Evolutionary conservation across 2,113 vertebrate genomes (phyloP).

Genomic region (Nerophis ophidion): DNA sequence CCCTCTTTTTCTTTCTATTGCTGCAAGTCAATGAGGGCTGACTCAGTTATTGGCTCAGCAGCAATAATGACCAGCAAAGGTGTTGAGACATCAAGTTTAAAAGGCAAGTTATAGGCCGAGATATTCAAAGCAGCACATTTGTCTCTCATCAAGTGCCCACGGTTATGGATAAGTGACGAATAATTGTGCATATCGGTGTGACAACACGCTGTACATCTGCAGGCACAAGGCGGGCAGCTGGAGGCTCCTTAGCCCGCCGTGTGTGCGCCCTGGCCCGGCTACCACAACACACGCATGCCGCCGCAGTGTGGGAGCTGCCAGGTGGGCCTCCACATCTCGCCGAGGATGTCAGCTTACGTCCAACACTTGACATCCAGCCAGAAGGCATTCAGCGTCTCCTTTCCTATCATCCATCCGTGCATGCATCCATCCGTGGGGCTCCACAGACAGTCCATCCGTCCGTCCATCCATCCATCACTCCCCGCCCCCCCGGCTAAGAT

Average conservation of each 20-base stretch:
- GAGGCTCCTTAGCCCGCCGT: neutral
- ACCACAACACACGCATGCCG: conserved; percentile 13
- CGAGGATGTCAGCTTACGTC: conserved; percentile 31
- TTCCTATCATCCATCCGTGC: conserved; percentile 8
- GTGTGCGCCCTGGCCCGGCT: conserved; percentile 3
- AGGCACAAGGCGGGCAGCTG: neutral
- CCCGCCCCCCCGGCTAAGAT: conserved; percentile 10
- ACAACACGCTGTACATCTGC: conserved; percentile 9
- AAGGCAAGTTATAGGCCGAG: neutral
- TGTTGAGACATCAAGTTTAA: neutral
- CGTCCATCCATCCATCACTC: neutral
- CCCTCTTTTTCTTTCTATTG: neutral
- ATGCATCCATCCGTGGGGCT: neutral
- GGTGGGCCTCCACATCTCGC: conserved; percentile 61
- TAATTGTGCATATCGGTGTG: neutral
- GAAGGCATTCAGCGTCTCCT: conserved; percentile 15
- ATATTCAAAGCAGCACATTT: neutral
- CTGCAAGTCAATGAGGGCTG: conserved; percentile 1
- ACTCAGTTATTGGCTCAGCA: conserved; percentile 7
- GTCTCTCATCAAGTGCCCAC: neutral
- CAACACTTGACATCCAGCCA: conserved; percentile 15
- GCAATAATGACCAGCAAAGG: conserved; percentile 1
- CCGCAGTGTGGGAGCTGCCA: conserved; percentile 45
- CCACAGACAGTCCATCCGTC: too few species aligned
- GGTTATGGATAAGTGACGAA: neutral